phyloP scores from a whole-genome alignment of 2,888 invertebrate species.

The Drosophila flavopinicola region DNA sequence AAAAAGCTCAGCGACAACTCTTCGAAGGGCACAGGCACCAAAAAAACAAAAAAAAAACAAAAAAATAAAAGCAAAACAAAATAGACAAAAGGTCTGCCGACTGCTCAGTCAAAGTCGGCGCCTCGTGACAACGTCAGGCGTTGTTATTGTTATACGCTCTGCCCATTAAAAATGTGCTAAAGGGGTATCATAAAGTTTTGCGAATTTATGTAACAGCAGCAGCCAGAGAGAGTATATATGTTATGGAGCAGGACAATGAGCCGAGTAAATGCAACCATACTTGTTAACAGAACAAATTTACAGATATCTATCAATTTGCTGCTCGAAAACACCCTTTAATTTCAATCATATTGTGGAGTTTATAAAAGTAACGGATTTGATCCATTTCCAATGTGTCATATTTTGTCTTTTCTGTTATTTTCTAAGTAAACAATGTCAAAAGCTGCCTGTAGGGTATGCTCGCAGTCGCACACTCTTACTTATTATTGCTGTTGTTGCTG shows the following conservation, averaged over 20 bases:
- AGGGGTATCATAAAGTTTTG: not conserved
- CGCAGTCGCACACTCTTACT: not conserved
- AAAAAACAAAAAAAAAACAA: slow-evolving; percentile 9
- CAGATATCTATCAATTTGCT: no score
- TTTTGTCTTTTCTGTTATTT: no score
- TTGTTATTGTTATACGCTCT: slow-evolving; percentile 32
- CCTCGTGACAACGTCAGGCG: slow-evolving; percentile 57
- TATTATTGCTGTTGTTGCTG: slow-evolving; percentile 9
- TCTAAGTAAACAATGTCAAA: no score
- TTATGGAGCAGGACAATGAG: no score
- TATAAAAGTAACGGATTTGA: no score
- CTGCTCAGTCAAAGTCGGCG: slow-evolving; percentile 59
- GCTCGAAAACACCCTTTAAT: no score
- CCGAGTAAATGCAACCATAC: no score
- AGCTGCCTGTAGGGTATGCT: not conserved
- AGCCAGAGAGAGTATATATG: no score
- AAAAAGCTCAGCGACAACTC: slow-evolving; percentile 46
- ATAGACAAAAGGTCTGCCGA: slow-evolving; percentile 56
- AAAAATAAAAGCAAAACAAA: slow-evolving; percentile 10
- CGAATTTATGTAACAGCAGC: not conserved
- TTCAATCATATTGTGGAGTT: no score
- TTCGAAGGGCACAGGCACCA: slow-evolving; percentile 45
- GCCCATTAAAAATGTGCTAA: not conserved
- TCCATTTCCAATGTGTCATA: no score
- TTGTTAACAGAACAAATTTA: no score